A percentile compares a stretch with the other conserved stretches of the same genome.
Conservation (phyloP, 2,113 vertebrate species). For the Poecilia latipinna region DNA sequence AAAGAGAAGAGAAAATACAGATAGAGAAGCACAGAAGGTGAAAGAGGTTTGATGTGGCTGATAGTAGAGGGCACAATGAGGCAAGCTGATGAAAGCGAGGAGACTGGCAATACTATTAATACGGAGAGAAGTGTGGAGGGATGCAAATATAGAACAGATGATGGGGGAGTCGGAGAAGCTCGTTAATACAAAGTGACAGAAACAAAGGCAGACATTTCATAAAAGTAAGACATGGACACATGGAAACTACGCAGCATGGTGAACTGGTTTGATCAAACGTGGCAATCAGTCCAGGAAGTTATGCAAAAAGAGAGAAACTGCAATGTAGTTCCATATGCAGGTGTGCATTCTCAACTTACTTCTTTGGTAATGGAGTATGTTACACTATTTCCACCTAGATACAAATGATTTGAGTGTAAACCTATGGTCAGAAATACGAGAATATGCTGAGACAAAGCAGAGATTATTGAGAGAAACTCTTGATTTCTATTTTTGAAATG, state of each 20-base stretch:
- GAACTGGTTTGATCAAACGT: slow-evolving; percentile 19
- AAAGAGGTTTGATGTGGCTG: slow-evolving; percentile 34
- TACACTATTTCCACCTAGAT: slow-evolving; percentile 36
- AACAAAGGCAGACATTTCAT: background rate
- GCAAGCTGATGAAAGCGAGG: background rate
- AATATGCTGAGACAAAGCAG: background rate
- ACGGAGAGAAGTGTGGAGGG: slow-evolving; percentile 17
- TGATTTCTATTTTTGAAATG: slow-evolving; percentile 43
- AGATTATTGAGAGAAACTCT: slow-evolving; percentile 31
- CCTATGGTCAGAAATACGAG: slow-evolving; percentile 8
- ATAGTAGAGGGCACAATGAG: slow-evolving; percentile 9
- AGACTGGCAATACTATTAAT: slow-evolving; percentile 28
- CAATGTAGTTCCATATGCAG: slow-evolving; percentile 42
- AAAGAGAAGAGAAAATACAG: background rate
- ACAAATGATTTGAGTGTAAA: slow-evolving; percentile 22
- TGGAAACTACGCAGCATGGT: slow-evolving; percentile 28
- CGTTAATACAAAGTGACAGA: slow-evolving; percentile 13
- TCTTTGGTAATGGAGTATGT: slow-evolving; percentile 43
- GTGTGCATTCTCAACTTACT: slow-evolving; percentile 24
- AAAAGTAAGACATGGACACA: slow-evolving; percentile 12
- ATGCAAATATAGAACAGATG: slow-evolving; percentile 11
- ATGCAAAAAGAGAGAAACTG: slow-evolving; percentile 27
- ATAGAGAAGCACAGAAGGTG: slow-evolving; percentile 10
- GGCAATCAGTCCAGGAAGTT: slow-evolving; percentile 12
- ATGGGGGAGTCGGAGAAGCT: background rate